phyloP scores from a whole-genome alignment of 2,888 invertebrate species.

The Punctoribates punctum region DNA sequence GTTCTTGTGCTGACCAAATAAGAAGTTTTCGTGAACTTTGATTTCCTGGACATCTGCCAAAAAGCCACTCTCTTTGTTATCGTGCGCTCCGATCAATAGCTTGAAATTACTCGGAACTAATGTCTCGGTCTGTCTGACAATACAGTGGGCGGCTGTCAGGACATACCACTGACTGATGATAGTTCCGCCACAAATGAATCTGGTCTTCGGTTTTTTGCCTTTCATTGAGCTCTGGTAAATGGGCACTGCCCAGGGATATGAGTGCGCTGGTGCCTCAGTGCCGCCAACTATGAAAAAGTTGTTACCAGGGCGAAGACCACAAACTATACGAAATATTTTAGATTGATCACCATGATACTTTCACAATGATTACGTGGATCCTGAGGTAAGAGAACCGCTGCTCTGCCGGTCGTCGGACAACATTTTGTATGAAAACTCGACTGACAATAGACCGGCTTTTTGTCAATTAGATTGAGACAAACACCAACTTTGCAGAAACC shows the following conservation, averaged over 20 bases:
- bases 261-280: conserved; percentile 1
- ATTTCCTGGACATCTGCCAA: conserved; percentile 7
- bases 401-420: conserved; percentile 30
- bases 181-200: conserved; percentile 38
- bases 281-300: conserved; percentile 35
- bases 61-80: conserved; percentile 19
- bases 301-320: conserved; percentile 7
- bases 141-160: conserved; percentile 41
- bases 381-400: neutral
- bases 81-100: conserved; percentile 40
- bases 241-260: conserved; percentile 29
- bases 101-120: conserved; percentile 1
- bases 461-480: conserved; percentile 18
- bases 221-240: neutral
- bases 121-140: conserved; percentile 7
- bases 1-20: conserved; percentile 10
- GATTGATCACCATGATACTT: too few species aligned
- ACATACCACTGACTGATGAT: conserved; percentile 36
- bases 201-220: neutral
- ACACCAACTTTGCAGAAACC: conserved; percentile 24
- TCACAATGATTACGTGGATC: conserved; percentile 3
- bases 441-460: conserved; percentile 30
- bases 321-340: conserved; percentile 1
- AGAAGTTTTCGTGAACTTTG: conserved; percentile 31
- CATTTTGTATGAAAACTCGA: conserved; percentile 16